Evolutionary conservation across 2,797 vertebrate genomes (phyloP).

Genomic region (Oreochromis grahami): DNA sequence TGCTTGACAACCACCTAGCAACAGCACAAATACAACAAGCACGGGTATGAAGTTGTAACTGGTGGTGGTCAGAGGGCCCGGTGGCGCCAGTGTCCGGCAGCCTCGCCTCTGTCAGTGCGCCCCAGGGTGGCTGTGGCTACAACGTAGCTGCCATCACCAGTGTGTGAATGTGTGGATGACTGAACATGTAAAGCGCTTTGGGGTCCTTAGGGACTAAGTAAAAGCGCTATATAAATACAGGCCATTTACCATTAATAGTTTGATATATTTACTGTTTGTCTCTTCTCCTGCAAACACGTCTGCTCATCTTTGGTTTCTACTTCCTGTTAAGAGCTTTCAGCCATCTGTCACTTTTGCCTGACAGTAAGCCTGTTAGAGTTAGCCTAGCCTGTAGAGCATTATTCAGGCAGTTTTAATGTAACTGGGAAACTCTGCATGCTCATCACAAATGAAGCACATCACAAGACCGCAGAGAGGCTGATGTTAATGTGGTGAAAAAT

Average conservation of each 20-base stretch:
- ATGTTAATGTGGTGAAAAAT: background rate
- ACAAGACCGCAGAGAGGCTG: background rate
- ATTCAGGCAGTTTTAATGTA: background rate
- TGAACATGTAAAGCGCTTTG: too few relatives aligned
- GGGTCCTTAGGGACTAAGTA: too few relatives aligned
- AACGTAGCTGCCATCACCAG: too few relatives aligned
- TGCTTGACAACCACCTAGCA: background rate
- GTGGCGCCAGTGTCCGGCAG: too few relatives aligned
- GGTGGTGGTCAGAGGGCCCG: too few relatives aligned
- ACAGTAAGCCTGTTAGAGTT: too few relatives aligned
- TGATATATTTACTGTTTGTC: background rate
- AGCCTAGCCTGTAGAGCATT: background rate
- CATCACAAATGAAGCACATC: background rate
- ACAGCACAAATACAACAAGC: background rate
- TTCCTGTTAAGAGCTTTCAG: background rate
- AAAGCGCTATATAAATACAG: too few relatives aligned
- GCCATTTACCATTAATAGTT: background rate
- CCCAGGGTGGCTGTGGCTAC: too few relatives aligned
- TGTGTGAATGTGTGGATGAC: too few relatives aligned
- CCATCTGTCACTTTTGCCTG: accelerated
- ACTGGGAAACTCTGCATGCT: background rate
- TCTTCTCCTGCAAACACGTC: background rate
- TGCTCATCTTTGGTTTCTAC: background rate
- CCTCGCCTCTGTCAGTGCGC: too few relatives aligned
- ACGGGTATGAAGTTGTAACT: background rate